Percentiles rank a stretch among this genome's conserved stretches.
Evolutionary conservation across 2,113 vertebrate species (phyloP).

Genomic region (Vulpes lagopus): DNA sequence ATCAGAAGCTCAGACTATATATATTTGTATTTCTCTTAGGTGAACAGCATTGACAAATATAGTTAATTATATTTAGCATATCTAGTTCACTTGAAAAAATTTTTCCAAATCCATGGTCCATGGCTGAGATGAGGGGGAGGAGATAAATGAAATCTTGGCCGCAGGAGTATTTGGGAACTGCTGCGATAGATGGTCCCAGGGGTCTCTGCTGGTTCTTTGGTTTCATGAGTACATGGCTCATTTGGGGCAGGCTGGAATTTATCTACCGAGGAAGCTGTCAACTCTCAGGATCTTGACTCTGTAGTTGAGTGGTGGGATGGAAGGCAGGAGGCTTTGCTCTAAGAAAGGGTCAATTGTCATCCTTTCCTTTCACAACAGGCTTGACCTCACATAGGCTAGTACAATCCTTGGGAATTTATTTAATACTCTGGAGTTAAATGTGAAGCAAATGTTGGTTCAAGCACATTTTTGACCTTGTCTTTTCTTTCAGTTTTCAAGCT

Average conservation of each 20-base stretch:
- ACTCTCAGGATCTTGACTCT: conserved; percentile 25
- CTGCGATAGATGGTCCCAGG: not conserved
- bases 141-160: conserved; percentile 39
- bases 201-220: conserved; percentile 46
- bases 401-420: conserved; percentile 49
- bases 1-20: not conserved
- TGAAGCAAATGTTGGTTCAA: conserved; percentile 67
- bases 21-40: not conserved
- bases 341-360: conserved; percentile 62
- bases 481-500: conserved; percentile 62
- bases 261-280: conserved; percentile 36
- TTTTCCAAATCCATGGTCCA: not conserved
- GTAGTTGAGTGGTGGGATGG: conserved; percentile 9
- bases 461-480: conserved; percentile 39
- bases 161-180: not conserved
- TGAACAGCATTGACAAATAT: not conserved
- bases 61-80: conserved; percentile 50
- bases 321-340: conserved; percentile 52
- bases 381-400: conserved; percentile 40
- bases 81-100: not conserved
- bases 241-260: conserved; percentile 32
- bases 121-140: not conserved
- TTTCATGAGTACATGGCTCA: conserved; percentile 10
- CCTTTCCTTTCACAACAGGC: conserved; percentile 43
- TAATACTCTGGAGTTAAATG: conserved; percentile 67